Percentiles rank a stretch among this genome's conserved stretches.
Conservation (phyloP, 2,113 vertebrate species). For the Bos javanicus region DNA sequence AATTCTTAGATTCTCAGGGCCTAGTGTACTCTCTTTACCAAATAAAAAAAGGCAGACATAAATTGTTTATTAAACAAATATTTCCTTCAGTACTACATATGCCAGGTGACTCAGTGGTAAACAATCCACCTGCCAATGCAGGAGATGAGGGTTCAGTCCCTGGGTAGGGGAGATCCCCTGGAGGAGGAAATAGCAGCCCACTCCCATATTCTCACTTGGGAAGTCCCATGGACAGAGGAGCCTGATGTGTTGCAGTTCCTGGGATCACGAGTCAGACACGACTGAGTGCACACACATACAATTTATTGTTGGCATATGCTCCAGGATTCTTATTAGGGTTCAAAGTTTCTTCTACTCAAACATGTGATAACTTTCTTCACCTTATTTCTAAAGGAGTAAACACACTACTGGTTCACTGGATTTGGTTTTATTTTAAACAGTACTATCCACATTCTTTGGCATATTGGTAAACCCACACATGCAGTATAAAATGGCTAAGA, state of each 20-base stretch:
- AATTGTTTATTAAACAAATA: neutral
- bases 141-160: neutral
- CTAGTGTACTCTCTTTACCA: neutral
- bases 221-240: neutral
- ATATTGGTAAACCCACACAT: neutral
- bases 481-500: neutral
- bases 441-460: neutral
- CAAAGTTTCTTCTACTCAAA: neutral
- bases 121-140: neutral
- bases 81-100: neutral
- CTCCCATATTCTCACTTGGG: neutral
- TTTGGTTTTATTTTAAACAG: neutral
- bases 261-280: neutral
- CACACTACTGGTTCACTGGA: neutral
- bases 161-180: neutral
- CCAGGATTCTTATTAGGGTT: neutral
- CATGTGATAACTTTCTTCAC: neutral
- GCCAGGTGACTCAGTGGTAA: neutral
- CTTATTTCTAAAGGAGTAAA: neutral
- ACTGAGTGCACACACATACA: fast-evolving
- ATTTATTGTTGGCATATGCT: neutral
- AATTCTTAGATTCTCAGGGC: neutral
- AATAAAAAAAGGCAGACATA: neutral
- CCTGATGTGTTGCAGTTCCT: neutral
- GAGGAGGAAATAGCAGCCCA: neutral